These are phyloP conservation scores for Scytalopus superciliaris DNA, from an alignment of 2,113 vertebrate species.

Conservation along the genomic window DNA sequence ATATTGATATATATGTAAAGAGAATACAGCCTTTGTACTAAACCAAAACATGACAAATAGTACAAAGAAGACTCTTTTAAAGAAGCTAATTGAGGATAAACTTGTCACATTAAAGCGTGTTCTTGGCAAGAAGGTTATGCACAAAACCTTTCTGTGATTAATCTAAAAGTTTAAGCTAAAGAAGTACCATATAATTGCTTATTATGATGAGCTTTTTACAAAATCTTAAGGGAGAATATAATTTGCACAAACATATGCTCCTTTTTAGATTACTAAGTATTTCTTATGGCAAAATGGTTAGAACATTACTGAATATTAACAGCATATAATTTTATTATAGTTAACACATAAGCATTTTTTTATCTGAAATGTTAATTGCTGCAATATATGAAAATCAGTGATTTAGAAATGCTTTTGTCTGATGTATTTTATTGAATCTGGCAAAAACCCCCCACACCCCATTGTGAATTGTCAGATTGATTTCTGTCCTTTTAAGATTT, in stretches of 20 bases:
- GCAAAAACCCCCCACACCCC: not conserved
- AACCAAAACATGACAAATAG: not conserved
- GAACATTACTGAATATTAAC: constrained; percentile 25
- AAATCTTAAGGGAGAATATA: constrained; percentile 26
- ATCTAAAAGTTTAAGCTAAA: constrained; percentile 38
- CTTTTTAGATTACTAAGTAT: constrained; percentile 25
- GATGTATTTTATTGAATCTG: not conserved
- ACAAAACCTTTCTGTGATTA: constrained; percentile 23
- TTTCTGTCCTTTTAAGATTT: not conserved
- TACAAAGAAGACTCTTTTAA: not conserved
- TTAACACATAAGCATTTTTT: not conserved
- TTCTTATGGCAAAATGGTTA: not conserved
- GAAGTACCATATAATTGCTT: not conserved
- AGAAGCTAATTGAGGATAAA: constrained; percentile 31
- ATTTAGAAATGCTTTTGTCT: not conserved
- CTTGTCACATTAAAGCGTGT: not conserved
- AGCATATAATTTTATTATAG: constrained; percentile 11
- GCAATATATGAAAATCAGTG: not conserved
- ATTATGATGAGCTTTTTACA: constrained; percentile 23
- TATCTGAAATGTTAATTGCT: not conserved
- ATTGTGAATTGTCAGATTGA: not conserved
- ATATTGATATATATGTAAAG: not conserved
- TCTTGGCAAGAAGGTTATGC: not conserved
- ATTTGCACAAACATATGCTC: constrained; percentile 42
- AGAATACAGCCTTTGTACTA: not conserved